Evolutionary conservation across 2,888 invertebrate species (phyloP), one percentile per base, ranked within the genome.

Genomic region (Xylocampa areola): DNA sequence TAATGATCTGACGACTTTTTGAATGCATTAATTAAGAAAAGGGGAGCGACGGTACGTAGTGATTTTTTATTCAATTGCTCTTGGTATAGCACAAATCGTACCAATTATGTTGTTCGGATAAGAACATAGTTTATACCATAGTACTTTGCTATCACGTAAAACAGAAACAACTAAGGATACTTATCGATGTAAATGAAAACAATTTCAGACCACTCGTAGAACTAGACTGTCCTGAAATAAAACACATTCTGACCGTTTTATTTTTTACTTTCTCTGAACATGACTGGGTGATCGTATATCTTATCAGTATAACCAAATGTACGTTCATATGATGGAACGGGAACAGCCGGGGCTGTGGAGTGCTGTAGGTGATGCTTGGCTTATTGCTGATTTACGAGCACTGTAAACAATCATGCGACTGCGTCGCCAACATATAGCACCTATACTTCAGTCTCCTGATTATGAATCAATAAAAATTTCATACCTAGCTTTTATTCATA

Each of bases 321-420:
- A 67, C 68, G 72, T 75, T 51, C 58, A 63, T 78, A 69, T 68
- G 73, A 79, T 66, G 81, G 77, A 82, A 82, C 79, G 76, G 78
- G 73, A 74, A 80, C 68, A 78, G 60, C 59, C 61, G 61, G 54
- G 58, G 53, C 51, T 50, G 58, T 50, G 45, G 43, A 43, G 49
- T 54, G 65, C 63, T 68, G 63, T 59, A 51, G 76, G 54, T 73
- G 69, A 68, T 74, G 79, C 69, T 67, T 76, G 74, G 73, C 80
- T 81, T 76, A 80, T 70, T 65, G 72, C 61, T 78, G 77, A 85
- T 83, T 86, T 84, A 85, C 75, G 81, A 83, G 73, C 68, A 80
- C 77, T 82, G 80, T 80, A 80, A 85, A 82, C 80, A 79, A 76
- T 75, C 58, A 73, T 73, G 69, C 76, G 32, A 19, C 48, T 13